Conservation (phyloP, 2,797 vertebrate genomes). For the Gallinago nigripennis region DNA sequence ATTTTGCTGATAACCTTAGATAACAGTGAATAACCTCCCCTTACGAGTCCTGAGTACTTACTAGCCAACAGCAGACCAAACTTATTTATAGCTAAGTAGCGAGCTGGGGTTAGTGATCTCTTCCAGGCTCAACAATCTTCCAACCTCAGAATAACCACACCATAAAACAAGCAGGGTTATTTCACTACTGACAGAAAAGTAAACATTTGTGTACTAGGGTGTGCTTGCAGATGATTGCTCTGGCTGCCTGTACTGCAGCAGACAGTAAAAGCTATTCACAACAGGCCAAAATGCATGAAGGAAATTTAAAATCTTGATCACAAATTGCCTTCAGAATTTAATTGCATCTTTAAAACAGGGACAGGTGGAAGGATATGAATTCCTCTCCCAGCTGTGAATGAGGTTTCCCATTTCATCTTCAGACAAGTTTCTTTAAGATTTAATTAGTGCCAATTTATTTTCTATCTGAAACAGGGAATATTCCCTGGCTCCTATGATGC, state of each 20-base stretch:
- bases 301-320: neutral
- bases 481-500: neutral
- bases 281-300: neutral
- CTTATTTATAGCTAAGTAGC: slow-evolving; percentile 65
- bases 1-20: slow-evolving; percentile 18
- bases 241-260: neutral
- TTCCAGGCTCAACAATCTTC: slow-evolving; percentile 58
- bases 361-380: neutral
- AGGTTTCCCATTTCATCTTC: neutral
- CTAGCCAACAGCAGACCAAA: slow-evolving; percentile 34
- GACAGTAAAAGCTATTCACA: slow-evolving; percentile 15
- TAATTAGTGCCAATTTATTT: neutral
- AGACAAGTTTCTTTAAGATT: neutral
- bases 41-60: slow-evolving; percentile 25
- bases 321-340: neutral
- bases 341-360: neutral
- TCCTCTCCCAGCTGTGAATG: neutral
- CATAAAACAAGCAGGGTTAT: slow-evolving; percentile 34
- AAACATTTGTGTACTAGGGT: slow-evolving; percentile 54
- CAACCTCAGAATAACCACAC: slow-evolving; percentile 63
- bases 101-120: slow-evolving; percentile 57
- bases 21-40: slow-evolving; percentile 37
- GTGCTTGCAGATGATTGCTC: neutral
- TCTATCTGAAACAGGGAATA: neutral
- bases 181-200: slow-evolving; percentile 55